Conservation (phyloP, 2,113 vertebrate species). For the Atractosteus spatula region DNA sequence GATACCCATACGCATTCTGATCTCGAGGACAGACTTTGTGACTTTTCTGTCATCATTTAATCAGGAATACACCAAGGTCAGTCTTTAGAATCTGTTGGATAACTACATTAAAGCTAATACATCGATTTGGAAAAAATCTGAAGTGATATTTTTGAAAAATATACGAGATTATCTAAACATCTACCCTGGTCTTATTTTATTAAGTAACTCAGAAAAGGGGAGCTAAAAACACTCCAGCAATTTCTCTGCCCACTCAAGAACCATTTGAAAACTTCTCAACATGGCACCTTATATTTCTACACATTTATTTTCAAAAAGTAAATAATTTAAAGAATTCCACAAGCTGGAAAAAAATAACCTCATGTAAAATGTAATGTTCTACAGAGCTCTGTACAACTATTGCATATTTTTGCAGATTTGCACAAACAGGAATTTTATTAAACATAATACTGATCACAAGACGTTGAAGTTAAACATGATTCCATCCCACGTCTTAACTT, state of each 20-base stretch:
- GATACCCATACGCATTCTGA: constrained; percentile 16
- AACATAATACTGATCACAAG: constrained; percentile 3
- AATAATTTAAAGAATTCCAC: too few relatives aligned
- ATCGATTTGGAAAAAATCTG: constrained; percentile 8
- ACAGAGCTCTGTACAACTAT: neutral
- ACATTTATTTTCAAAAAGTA: too few relatives aligned
- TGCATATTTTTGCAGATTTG: neutral
- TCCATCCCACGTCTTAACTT: neutral
- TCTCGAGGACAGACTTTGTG: constrained; percentile 21
- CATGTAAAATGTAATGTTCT: too few relatives aligned
- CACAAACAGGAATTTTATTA: neutral
- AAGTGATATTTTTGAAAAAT: constrained; percentile 10
- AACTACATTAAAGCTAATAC: constrained; percentile 21
- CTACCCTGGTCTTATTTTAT: neutral
- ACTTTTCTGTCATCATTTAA: constrained; percentile 32
- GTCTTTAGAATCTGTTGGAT: neutral
- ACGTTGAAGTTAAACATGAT: neutral
- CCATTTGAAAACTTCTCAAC: too few relatives aligned
- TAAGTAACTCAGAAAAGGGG: neutral
- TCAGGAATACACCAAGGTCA: constrained; percentile 1
- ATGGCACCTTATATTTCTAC: too few relatives aligned
- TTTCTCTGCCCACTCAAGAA: too few relatives aligned
- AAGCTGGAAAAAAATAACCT: too few relatives aligned
- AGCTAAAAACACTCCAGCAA: neutral
- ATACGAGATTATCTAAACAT: neutral